phyloP scores from a whole-genome alignment of 2,113 vertebrate genomes.

The Tragulus kanchil region DNA sequence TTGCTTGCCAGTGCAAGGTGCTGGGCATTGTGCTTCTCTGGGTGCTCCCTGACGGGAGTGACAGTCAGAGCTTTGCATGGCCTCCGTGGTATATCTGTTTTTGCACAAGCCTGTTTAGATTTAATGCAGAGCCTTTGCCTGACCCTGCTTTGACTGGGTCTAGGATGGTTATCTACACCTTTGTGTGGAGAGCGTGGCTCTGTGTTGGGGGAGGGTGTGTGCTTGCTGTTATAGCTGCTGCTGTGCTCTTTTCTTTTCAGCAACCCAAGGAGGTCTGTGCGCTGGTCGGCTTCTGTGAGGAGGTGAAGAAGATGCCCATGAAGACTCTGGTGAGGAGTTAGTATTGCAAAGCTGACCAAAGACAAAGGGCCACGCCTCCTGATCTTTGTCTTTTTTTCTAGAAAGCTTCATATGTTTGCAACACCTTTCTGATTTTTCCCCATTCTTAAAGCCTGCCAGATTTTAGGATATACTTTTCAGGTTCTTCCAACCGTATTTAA shows the following conservation, averaged over 20 bases:
- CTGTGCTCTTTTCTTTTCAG: conserved; percentile 86
- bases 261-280: conserved; percentile 92
- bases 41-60: not conserved
- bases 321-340: conserved; percentile 85
- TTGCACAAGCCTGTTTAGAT: not conserved
- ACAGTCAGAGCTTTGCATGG: not conserved
- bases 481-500: not conserved
- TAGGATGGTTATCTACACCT: not conserved
- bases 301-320: conserved; percentile 90
- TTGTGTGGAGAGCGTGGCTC: not conserved
- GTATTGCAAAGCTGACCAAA: not conserved
- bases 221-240: not conserved
- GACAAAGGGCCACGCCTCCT: not conserved
- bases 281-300: conserved; percentile 91
- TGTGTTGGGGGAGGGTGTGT: accelerated
- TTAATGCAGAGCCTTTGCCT: not conserved
- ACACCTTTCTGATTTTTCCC: not conserved
- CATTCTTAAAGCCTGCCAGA: not conserved
- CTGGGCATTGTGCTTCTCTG: not conserved
- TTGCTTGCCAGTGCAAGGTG: not conserved
- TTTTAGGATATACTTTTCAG: not conserved
- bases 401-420: not conserved
- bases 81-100: not conserved
- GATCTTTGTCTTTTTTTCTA: conserved; percentile 19
- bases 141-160: not conserved